Evolutionary conservation across 2,797 vertebrate species (phyloP), one percentile per base, ranked within the genome.

Genomic region (Helarctos malayanus): DNA sequence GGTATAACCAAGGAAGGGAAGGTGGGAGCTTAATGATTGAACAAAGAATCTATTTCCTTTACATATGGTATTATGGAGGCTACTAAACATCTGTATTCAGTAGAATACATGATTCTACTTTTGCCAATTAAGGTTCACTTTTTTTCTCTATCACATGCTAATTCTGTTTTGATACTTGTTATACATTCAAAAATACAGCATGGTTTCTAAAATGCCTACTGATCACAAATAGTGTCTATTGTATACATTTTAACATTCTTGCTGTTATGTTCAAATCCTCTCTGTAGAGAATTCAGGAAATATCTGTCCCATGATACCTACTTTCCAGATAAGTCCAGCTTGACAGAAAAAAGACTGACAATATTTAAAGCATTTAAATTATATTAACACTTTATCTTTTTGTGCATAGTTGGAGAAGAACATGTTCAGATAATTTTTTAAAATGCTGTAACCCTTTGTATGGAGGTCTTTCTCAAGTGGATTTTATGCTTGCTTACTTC

Each of bases 1-100:
- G 91, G 78, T 69, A 25, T 90, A 97, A 97, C 45, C 91, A 95
- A 97, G 95, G 89, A 95, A 14, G 45, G 35, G 87, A 97, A 18
- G 57, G 5, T 54, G 23, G 49, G 21, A 81, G 85, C 83, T 92
- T 97, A 63, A 89, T 75, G 79, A 96, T 94, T 94, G 38, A 78
- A 47, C 29, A 16, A 68, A 96, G 41, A 7, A 38, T 68, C 59
- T 27, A 0, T 0, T 68, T 95, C 56, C 80, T 45, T 95, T 92
- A 75, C 56, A 4, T 61, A 76, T 54, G 18, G 3, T 73, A 38
- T n/a, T 2, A 56, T 32, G 79, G 94, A 84, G 1, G 15, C 52
- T 5, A 2, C 47, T 65, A 65, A 18, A 4, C 7, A 0, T 41
- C 45, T 73, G 6, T 89, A 95, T 83, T 90, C 56, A 91, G 92